Base-by-base conservation (phyloP, 2,888 invertebrate genomes). In the Reticulitermes lucifugus region DNA sequence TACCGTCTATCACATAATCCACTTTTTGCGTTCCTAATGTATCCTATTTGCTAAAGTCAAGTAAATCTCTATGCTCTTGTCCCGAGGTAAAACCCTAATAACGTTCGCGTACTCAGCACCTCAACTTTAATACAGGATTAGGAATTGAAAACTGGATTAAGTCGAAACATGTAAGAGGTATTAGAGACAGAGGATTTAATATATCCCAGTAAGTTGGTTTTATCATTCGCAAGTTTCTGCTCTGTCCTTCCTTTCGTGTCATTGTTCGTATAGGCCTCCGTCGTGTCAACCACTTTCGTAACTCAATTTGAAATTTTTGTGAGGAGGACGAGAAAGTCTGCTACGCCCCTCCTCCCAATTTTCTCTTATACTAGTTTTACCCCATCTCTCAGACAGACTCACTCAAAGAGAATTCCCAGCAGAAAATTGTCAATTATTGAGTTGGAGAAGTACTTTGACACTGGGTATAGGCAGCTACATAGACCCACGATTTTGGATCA, bases 381-480 rank as follows among this genome's bases (percentile, higher is more conserved):
- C 22, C 46, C 77, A n/a, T 4, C 43, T 25, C 65, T 10, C 12
- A 65, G 65, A 65, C n/a, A 9, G 65, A 65, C 65, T 55, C 21
- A 35, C 73, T 46, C 46, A 77, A 46, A 46, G 46, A 77, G 77
- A 77, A 77, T 77, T 77, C 43, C 77, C 77, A 46, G 77, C 77
- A 77, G 77, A 77, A 77, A 77, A 77, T 77, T 77, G 77, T 77
- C 77, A 77, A 77, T 77, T 77, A 77, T 77, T 77, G 77, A 77
- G 77, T 77, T 77, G 46, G 77, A n/a, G 77, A n/a, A 77, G 77
- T 73, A 46, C 46, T 77, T 43, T 77, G 77, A 77, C 77, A 46
- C 10, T 7, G 41, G 18, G 35, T 41, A 29, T 3, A 73, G 73
- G 41, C 29, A 73, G 18, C 29, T 7, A 35, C 18, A 77, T 25